These are phyloP conservation scores for Synaphobranchus kaupii DNA, from an alignment of 2,797 vertebrate species.

Conservation along the genomic window DNA sequence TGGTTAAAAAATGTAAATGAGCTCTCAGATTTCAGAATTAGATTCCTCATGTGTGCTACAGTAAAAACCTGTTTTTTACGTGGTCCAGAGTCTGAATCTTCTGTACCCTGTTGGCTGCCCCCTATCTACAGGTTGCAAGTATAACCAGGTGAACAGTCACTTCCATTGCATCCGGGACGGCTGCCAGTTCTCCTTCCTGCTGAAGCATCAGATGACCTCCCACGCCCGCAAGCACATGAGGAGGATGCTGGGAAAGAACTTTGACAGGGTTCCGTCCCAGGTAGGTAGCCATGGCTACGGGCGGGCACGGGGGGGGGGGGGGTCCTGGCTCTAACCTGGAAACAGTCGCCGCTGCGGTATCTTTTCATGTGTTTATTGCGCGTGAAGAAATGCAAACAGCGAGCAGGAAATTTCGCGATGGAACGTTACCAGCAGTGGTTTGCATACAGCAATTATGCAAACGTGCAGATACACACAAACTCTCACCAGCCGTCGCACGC, in stretches of 20 bases:
- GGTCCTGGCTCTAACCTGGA: no score
- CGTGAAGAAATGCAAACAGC: neutral
- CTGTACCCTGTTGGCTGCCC: no score
- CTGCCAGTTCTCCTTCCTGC: conserved; percentile 99
- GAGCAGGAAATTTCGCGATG: conserved; percentile 14
- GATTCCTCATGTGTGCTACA: neutral
- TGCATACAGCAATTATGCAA: conserved; percentile 38
- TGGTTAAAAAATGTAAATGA: neutral
- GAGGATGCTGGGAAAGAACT: conserved; percentile 98
- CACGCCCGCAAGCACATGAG: conserved; percentile 99
- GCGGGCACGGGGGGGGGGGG: neutral
- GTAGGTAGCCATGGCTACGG: conserved; percentile 70
- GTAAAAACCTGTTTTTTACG: neutral
- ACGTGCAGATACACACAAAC: neutral
- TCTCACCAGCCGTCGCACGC: neutral
- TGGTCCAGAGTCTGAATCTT: neutral
- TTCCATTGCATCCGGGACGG: conserved; percentile 98
- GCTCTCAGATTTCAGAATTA: neutral
- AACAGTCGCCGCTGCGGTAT: neutral
- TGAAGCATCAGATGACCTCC: conserved; percentile 99
- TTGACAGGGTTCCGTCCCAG: conserved; percentile 93
- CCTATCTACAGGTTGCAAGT: conserved; percentile 86
- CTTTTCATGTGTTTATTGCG: neutral
- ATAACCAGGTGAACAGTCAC: conserved; percentile 99
- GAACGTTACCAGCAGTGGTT: conserved; percentile 35